Conservation (phyloP, 1,140 invertebrate genomes). For the Hycleus cichorii region DNA sequence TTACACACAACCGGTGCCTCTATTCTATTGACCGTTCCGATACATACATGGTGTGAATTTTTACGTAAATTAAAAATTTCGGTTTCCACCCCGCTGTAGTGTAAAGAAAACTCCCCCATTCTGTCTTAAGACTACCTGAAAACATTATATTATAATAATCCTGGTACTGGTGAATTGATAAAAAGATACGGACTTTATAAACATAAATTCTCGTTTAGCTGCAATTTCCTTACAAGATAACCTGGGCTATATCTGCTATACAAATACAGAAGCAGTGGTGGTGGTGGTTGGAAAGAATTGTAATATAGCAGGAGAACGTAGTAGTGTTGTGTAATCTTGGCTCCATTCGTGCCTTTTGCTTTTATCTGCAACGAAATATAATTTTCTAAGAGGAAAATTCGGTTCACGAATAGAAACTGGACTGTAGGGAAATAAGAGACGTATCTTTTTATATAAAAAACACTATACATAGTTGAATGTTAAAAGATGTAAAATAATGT, state of each 20-base stretch:
- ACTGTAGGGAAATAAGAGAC: constrained; percentile 35
- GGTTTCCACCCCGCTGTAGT: too few species aligned
- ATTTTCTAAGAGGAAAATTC: constrained; percentile 27
- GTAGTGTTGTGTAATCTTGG: constrained; percentile 7
- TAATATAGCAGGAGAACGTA: constrained; percentile 7
- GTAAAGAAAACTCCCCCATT: too few species aligned
- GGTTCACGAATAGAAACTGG: constrained; percentile 32
- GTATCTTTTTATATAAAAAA: constrained; percentile 15
- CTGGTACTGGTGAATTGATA: constrained; percentile 13
- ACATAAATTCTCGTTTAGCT: constrained; percentile 28
- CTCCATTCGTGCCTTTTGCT: constrained; percentile 24
- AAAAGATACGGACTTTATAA: constrained; percentile 21
- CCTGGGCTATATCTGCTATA: constrained; percentile 17
- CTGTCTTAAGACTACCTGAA: neutral
- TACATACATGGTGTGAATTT: neutral
- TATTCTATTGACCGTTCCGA: too few species aligned
- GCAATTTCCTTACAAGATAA: constrained; percentile 26
- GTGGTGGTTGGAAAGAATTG: constrained; percentile 12
- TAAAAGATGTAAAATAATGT: constrained; percentile 37
- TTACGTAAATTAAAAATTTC: too few species aligned
- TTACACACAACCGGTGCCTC: too few species aligned
- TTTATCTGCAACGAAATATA: constrained; percentile 31
- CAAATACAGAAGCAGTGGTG: too few species aligned
- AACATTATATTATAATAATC: constrained; percentile 6
- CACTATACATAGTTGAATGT: constrained; percentile 21